Evolutionary conservation across 2,113 vertebrate genomes (phyloP), one percentile per base, ranked within the genome.

Genomic region (Scortum barcoo): DNA sequence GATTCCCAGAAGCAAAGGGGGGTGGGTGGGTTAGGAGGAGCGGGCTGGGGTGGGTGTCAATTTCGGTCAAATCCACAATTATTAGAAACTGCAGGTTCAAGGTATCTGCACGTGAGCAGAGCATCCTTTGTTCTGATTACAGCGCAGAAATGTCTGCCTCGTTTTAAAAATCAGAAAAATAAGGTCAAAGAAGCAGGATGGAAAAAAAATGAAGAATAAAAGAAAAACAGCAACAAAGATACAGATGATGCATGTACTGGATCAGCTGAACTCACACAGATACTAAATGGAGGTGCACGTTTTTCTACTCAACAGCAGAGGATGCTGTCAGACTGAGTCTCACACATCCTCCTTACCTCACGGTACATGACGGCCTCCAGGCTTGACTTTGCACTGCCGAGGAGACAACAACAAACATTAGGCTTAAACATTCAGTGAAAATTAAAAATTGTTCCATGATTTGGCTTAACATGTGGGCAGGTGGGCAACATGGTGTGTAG

Each of bases 291-390:
- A 53, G 54, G 54, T 82, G 87, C 78, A 88, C 68, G 38, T 60
- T 73, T n/a, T 80, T 19, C 16, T 10, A 70, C 33, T 87, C 30
- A 83, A 72, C 87, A 89, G 82, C 78, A 86, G 86, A 82, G 81
- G 84, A 2, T 79, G 86, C 83, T 86, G 76, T 88, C 68, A 72
- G 51, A 46, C 61, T 57, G 65, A 68, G 5, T 48, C 48, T 57
- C 20, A 50, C 80, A 78, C 51, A 20, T 40, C 26, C 1, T 42
- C 57, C 95, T 95, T 91, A 96, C 96, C 95, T 96, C 96, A 5
- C 96, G 92, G 46, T 96, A 96, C 95, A 96, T 96, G 48, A 96
- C 96, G 2, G 96, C 96, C 84, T 96, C 96, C 60, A 96, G 88
- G 73, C 96, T 96, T 1, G 96, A 96, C 80, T 96, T 96, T 67